Conservation (phyloP, 1,140 invertebrate species). For the Wiebesia pumilae region DNA sequence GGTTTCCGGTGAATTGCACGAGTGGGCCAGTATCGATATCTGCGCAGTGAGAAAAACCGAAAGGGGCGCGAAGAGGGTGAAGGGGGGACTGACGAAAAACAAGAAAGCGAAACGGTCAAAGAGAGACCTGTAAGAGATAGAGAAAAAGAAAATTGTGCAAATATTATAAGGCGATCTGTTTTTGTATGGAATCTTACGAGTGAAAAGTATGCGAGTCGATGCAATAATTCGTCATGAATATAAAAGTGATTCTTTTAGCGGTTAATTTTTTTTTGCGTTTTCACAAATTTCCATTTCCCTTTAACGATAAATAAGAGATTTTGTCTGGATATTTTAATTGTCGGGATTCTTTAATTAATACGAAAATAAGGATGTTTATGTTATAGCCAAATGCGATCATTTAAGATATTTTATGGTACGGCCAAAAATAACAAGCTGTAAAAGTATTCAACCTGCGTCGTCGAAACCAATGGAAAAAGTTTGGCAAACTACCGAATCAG, state of each 20-base stretch:
- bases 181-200: not conserved
- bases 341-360: not conserved
- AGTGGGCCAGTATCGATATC: conserved; percentile 11
- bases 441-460: too few relatives aligned
- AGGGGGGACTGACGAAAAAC: not conserved
- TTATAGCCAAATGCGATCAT: not conserved
- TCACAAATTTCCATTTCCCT: not conserved
- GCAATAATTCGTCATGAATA: not conserved
- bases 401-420: not conserved
- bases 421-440: too few relatives aligned
- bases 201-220: not conserved
- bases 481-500: not conserved
- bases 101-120: not conserved
- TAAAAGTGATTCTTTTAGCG: not conserved
- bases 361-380: not conserved
- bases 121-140: too few relatives aligned
- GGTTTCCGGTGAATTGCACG: conserved; percentile 38
- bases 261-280: not conserved
- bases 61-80: not conserved
- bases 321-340: not conserved
- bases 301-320: not conserved
- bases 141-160: not conserved
- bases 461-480: too few relatives aligned
- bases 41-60: not conserved
- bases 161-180: not conserved